These are phyloP conservation scores for Symphodus melops DNA, from an alignment of 2,113 vertebrate genomes.

Conservation along the genomic window DNA sequence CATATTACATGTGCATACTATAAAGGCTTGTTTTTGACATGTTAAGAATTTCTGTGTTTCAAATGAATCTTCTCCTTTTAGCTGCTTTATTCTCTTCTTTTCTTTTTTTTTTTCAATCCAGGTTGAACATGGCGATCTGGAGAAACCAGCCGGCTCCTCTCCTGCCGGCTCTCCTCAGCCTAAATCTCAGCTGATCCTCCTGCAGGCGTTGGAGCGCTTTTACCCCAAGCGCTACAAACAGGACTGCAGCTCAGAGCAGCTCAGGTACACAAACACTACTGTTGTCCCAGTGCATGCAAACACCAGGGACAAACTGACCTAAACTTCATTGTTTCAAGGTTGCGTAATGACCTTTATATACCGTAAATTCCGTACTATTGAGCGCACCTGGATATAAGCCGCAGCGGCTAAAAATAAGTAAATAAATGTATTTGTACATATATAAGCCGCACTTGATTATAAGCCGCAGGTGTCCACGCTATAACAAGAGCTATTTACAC, in stretches of 20 bases:
- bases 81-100: neutral
- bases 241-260: conserved; percentile 84
- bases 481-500: too few relatives aligned
- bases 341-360: too few relatives aligned
- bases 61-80: neutral
- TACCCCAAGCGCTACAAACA: conserved; percentile 90
- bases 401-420: too few relatives aligned
- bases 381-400: too few relatives aligned
- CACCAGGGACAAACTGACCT: too few relatives aligned
- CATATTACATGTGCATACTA: too few relatives aligned
- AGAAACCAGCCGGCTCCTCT: conserved; percentile 78
- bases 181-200: conserved; percentile 88
- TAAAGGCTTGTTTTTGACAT: neutral
- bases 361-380: too few relatives aligned
- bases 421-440: too few relatives aligned
- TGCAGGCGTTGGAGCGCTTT: conserved; percentile 89
- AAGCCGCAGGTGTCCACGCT: too few relatives aligned
- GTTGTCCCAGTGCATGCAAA: neutral
- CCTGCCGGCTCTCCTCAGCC: conserved; percentile 78
- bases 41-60: neutral
- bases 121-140: conserved; percentile 90
- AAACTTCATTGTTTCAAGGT: too few relatives aligned
- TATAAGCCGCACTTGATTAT: too few relatives aligned
- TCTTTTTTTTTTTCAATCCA: conserved; percentile 35
- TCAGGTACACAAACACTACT: conserved; percentile 78